Evolutionary conservation across 2,797 vertebrate species (phyloP), one percentile per base, ranked within the genome.

Genomic region (Coreius guichenoti): DNA sequence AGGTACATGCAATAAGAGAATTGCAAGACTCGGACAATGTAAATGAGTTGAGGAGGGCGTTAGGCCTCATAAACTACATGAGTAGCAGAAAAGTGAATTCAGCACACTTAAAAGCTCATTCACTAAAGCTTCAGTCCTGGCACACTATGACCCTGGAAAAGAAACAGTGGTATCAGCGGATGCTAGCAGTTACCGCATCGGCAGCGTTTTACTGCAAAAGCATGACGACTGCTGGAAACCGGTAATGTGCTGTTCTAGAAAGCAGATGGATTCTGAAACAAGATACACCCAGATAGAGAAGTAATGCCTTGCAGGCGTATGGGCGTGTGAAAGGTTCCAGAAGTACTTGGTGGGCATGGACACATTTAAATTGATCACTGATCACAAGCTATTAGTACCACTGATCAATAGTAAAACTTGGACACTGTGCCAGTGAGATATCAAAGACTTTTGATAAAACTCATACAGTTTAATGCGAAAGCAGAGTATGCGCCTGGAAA

Each of bases 61-160:
- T 80, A 36, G 75, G 83, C 75, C 49, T 73, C 23, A 26, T 73
- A 69, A 81, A 31, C n/a, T 81, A 56, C 29, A 58, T 70, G 29
- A 36, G 51, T 17, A 82, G 2, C 83, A 85, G 49, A 39, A 80
- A 23, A 29, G 2, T 0, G 26, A 39, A 16, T 80, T 74, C 68
- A 49, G 8, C 14, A 19, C n/a, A 2, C 16, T 78, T 11, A 78
- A 84, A 43, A 33, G n/a, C 1, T 1, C 29, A 4, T 43, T 84
- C 9, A 61, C 33, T 5, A 78, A 29, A 13, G 3, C 72, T 21
- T 63, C 63, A 26, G n/a, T 58, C 1, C 47, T 77, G 9, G 56
- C 23, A 29, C 13, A 72, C 6, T 49, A 76, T 56, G 49, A 76
- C 29, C 39, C 16, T 0, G 11, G 4, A 23, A 45, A 45, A 19